Evolutionary conservation across 2,113 vertebrate species (phyloP).

Genomic region (Albula glossodonta): DNA sequence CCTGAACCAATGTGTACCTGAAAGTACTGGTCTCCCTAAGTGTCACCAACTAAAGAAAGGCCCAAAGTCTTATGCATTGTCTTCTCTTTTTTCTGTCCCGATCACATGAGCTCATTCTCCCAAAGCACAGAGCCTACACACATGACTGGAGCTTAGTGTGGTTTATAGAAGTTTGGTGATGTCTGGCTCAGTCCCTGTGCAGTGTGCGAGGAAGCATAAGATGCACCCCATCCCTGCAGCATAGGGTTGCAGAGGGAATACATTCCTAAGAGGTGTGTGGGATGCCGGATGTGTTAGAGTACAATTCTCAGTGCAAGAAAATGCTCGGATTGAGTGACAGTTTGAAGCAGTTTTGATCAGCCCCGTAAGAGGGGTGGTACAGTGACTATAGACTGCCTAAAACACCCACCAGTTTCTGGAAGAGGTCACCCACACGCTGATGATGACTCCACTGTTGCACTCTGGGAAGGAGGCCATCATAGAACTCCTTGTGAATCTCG

Average conservation of each 20-base stretch:
- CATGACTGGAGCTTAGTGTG: background rate
- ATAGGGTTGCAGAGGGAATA: background rate
- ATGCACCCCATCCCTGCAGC: background rate
- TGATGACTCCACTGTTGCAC: constrained; percentile 96
- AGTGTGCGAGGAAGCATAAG: background rate
- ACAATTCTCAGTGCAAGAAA: too few species aligned
- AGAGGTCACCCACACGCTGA: constrained; percentile 94
- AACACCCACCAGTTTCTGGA: constrained; percentile 90
- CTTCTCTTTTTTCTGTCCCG: background rate
- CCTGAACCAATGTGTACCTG: background rate
- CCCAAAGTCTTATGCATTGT: background rate
- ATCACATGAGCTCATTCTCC: background rate
- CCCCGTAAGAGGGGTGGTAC: background rate
- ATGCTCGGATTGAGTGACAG: background rate
- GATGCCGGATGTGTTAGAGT: background rate
- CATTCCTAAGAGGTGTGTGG: background rate
- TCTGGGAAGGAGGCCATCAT: constrained; percentile 87
- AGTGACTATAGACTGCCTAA: background rate
- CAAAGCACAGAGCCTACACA: background rate
- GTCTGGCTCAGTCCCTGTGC: background rate
- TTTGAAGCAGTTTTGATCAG: background rate
- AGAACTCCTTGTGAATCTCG: constrained; percentile 97
- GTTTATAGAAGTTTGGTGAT: background rate
- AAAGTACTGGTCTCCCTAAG: background rate
- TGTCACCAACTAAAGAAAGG: background rate